phyloP scores from a whole-genome alignment of 2,888 invertebrate species.

The Galerucella calmariensis region DNA sequence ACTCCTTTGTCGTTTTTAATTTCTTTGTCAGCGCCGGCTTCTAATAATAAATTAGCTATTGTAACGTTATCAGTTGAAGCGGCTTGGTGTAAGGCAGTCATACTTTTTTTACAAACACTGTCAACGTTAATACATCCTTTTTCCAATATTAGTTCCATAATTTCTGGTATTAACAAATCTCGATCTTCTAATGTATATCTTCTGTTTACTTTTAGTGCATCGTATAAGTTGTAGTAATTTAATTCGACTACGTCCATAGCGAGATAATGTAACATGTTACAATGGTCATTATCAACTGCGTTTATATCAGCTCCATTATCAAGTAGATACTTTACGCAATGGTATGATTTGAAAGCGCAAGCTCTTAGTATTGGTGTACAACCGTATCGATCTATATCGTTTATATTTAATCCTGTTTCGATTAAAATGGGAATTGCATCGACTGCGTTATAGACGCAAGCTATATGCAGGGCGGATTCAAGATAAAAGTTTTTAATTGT shows the following conservation, averaged over 20 bases:
- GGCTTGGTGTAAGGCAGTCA: conserved; percentile 2
- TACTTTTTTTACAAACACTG: not conserved
- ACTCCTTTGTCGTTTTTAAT: not conserved
- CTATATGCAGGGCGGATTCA: not conserved
- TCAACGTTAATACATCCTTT: not conserved
- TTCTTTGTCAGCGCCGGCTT: not conserved
- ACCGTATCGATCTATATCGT: not conserved
- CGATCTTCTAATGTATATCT: not conserved
- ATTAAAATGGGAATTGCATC: not conserved
- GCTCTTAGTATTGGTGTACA: not conserved
- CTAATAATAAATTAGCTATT: not conserved
- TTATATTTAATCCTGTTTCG: not conserved
- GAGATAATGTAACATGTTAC: not conserved
- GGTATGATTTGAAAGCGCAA: not conserved
- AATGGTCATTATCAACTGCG: not conserved
- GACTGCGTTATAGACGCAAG: not conserved
- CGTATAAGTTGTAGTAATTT: not conserved
- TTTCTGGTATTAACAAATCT: not conserved
- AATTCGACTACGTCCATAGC: not conserved
- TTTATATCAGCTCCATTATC: not conserved
- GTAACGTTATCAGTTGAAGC: not conserved
- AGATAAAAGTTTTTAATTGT: not conserved
- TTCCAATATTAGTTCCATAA: not conserved
- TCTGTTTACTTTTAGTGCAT: not conserved
- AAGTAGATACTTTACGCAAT: not conserved